These are phyloP conservation scores for Micronisus gabar DNA, from an alignment of 2,113 vertebrate species.

Conservation along the genomic window DNA sequence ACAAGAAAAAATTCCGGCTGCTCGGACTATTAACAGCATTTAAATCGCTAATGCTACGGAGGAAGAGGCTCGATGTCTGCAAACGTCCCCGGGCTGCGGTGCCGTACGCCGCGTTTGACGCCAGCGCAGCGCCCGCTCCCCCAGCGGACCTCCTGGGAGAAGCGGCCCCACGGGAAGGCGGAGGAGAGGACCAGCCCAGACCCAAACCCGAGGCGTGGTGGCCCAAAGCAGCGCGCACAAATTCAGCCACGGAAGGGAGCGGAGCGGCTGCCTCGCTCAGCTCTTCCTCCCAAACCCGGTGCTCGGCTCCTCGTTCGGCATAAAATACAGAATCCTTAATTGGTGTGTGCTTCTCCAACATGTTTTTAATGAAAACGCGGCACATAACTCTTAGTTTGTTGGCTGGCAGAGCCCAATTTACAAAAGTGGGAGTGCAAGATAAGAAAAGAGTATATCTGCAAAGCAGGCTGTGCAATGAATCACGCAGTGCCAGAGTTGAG, in stretches of 20 bases:
- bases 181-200: background rate
- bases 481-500: conserved; percentile 99
- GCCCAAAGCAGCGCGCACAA: background rate
- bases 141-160: background rate
- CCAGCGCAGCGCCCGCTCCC: background rate
- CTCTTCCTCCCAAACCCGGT: conserved; percentile 72
- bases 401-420: conserved; percentile 99
- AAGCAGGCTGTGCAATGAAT: conserved; percentile 97
- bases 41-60: fast-evolving
- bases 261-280: conserved; percentile 44
- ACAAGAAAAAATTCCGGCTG: background rate
- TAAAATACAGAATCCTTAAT: conserved; percentile 95
- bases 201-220: background rate
- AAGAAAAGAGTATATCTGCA: conserved; percentile 97
- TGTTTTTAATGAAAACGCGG: conserved; percentile 99
- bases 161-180: fast-evolving
- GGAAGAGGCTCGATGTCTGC: background rate
- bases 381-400: conserved; percentile 99
- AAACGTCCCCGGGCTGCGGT: fast-evolving
- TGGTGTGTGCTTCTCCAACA: conserved; percentile 96
- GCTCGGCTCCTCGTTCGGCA: conserved; percentile 84
- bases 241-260: background rate
- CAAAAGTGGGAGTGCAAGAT: conserved; percentile 99
- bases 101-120: fast-evolving
- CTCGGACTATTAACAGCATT: background rate